phyloP scores from a whole-genome alignment of 2,797 vertebrate genomes.

The Hemitrygon akajei region DNA sequence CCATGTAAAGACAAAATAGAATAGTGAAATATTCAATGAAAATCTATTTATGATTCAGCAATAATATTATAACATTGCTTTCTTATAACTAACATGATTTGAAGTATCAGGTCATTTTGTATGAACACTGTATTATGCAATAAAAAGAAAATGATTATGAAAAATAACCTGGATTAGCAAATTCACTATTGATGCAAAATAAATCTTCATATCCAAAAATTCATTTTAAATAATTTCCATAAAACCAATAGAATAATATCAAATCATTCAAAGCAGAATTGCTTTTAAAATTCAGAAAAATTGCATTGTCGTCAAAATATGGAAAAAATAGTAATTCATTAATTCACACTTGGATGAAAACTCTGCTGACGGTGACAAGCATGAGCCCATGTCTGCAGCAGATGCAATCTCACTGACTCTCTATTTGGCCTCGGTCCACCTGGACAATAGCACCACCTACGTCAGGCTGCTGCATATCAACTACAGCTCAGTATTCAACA shows the following conservation, averaged over 20 bases:
- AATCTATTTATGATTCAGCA: background rate
- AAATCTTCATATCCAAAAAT: slow-evolving; percentile 3
- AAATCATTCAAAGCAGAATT: background rate
- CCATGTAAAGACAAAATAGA: background rate
- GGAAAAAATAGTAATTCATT: background rate
- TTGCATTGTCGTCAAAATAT: background rate
- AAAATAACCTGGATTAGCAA: slow-evolving; percentile 24
- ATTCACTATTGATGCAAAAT: background rate
- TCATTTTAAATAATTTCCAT: slow-evolving; percentile 31
- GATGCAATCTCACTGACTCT: no score
- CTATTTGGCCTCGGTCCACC: no score
- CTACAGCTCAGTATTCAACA: no score
- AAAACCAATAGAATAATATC: slow-evolving; percentile 23
- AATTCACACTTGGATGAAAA: background rate
- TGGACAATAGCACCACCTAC: no score
- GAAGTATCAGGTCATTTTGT: background rate
- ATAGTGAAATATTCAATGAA: background rate
- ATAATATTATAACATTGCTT: background rate
- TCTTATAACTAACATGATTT: slow-evolving; percentile 15
- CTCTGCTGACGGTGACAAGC: background rate
- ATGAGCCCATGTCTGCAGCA: background rate
- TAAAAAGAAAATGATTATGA: background rate
- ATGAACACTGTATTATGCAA: background rate
- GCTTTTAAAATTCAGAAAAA: background rate
- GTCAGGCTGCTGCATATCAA: no score